Evolutionary conservation across 2,797 vertebrate genomes (phyloP), one percentile per base, ranked within the genome.

Genomic region (Stomatorhinus walkeri): DNA sequence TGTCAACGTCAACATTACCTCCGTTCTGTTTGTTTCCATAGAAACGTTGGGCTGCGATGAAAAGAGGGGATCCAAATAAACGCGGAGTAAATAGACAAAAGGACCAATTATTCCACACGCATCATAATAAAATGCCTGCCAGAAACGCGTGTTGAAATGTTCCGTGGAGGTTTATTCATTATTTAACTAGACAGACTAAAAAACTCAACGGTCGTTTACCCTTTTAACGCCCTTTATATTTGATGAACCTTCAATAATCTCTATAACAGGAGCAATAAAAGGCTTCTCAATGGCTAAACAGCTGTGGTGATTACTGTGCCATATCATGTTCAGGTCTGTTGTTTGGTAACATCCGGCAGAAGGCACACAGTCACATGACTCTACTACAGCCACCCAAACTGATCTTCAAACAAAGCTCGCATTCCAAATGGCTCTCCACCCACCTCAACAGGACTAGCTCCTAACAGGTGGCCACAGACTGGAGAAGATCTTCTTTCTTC

Each of bases 21-120:
- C 91, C 90, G 87, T n/a, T 88, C 87, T 79, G 87, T 91, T 89
- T 88, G 91, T 92, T 91, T 89, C 92, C 91, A 91, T 92, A 91
- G 91, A 91, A 92, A 92, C 90, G 6, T 22, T 88, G 49, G 79
- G 68, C 89, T 88, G 88, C 89, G 88, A 90, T 90, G 90, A 92
- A 49, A 81, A 84, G 59, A 22, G 28, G 85, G 64, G 48, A 14
- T 43, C 10, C 88, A 81, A 64, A 68, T 83, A 83, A 72, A 79
- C 48, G 40, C 52, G 68, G 85, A 40, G 59, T 24, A 2, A 8
- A 49, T 4, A 89, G 87, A 88, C 52, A 87, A 88, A 88, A 36
- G 87, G 43, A 90, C 88, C 85, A 59, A 87, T 56, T 56, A 87
- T 88, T 28, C 1, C 28, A 28, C 22, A 52, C 22, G 14, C 14